phyloP scores from a whole-genome alignment of 2,113 vertebrate species.

The Artemisiospiza belli region DNA sequence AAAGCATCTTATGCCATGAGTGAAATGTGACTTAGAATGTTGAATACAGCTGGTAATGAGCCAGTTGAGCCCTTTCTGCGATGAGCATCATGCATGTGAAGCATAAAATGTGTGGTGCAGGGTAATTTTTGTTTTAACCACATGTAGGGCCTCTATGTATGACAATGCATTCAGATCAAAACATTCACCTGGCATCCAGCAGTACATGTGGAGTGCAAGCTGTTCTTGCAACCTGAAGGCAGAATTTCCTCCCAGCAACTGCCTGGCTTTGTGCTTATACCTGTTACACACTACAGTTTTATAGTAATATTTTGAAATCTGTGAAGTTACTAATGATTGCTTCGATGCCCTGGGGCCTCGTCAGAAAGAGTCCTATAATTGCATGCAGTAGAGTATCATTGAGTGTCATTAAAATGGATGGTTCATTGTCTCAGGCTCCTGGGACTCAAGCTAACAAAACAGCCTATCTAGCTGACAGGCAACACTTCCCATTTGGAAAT shows the following conservation, averaged over 20 bases:
- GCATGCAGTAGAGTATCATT: not conserved
- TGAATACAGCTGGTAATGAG: not conserved
- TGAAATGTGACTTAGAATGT: not conserved
- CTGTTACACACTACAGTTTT: not conserved
- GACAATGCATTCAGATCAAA: not conserved
- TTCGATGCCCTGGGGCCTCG: not conserved
- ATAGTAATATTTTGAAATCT: not conserved
- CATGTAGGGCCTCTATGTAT: rapidly evolving
- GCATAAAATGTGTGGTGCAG: not conserved
- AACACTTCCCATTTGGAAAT: not conserved
- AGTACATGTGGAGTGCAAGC: not conserved
- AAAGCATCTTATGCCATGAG: not conserved
- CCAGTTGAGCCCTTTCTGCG: not conserved
- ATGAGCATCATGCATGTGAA: not conserved
- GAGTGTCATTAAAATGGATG: not conserved
- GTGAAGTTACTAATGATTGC: not conserved
- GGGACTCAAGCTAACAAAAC: not conserved
- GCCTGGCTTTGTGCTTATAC: not conserved
- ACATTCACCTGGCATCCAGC: not conserved
- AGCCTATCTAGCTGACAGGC: not conserved
- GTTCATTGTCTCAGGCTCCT: not conserved
- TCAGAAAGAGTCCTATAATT: not conserved
- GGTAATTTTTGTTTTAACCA: not conserved
- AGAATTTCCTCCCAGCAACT: not conserved
- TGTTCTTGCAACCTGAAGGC: not conserved